Conservation (phyloP, 1,140 invertebrate species). For the Drosophila equinoxialis region DNA sequence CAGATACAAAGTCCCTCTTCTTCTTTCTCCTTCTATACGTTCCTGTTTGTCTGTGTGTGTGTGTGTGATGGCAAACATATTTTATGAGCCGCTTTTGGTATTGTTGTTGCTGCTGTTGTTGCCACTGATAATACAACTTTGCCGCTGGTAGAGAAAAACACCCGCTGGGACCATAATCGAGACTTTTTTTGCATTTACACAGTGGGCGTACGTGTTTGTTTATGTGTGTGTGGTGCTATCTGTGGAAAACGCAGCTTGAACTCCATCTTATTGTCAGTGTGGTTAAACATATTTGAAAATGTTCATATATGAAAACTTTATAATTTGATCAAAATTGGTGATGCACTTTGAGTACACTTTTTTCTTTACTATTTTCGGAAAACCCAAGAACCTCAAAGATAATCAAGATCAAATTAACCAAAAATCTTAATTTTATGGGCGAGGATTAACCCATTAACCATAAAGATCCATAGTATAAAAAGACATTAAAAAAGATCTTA, state of each 20-base stretch:
- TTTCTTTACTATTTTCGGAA: not conserved
- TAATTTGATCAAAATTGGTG: not conserved
- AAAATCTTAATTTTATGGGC: no score
- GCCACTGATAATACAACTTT: conserved; percentile 76
- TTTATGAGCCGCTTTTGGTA: conserved; percentile 67
- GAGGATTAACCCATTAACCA: no score
- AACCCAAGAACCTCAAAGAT: not conserved
- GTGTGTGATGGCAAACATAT: conserved; percentile 74
- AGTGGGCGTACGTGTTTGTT: conserved; percentile 26
- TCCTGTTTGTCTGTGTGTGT: conserved; percentile 25
- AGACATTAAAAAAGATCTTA: no score
- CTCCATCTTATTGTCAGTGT: conserved; percentile 11
- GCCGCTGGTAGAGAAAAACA: conserved; percentile 52
- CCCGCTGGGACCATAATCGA: conserved; percentile 78
- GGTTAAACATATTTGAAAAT: conserved; percentile 11
- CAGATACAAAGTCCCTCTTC: conserved; percentile 50
- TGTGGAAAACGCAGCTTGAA: conserved; percentile 44
- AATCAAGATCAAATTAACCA: no score
- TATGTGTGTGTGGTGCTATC: conserved; percentile 9
- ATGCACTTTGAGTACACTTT: not conserved
- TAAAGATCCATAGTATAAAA: no score
- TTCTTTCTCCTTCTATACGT: conserved; percentile 3
- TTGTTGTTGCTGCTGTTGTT: conserved; percentile 51
- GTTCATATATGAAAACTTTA: not conserved
- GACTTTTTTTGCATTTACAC: conserved; percentile 64